A percentile compares a stretch with the other conserved stretches of the same genome.
Conservation (phyloP, 2,113 vertebrate species). For the Mionectes macconnelli region DNA sequence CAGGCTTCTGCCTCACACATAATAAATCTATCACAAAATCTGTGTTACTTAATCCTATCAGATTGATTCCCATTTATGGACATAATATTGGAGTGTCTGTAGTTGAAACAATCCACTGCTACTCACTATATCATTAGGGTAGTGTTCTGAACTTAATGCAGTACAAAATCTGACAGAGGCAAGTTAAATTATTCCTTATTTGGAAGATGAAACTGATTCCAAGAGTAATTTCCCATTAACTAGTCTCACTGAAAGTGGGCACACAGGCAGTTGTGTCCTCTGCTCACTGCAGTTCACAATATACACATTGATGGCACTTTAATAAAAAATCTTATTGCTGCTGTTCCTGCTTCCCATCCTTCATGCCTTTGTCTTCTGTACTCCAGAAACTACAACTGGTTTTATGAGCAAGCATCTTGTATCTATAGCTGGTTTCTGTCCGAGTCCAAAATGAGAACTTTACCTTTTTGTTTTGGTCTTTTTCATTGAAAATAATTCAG, state of each 20-base stretch:
- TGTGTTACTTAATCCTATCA: neutral
- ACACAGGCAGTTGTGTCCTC: accelerated
- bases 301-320: neutral
- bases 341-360: neutral
- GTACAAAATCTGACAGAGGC: neutral
- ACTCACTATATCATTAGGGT: neutral
- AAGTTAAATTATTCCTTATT: neutral
- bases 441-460: neutral
- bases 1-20: neutral
- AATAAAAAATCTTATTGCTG: neutral
- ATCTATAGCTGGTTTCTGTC: neutral
- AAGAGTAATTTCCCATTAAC: neutral
- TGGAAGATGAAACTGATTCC: neutral
- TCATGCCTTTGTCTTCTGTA: neutral
- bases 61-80: neutral
- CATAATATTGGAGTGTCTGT: neutral
- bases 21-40: neutral
- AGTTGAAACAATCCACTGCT: neutral
- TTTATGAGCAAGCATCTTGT: neutral
- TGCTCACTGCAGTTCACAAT: neutral
- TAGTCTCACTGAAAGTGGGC: neutral
- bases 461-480: neutral
- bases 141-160: neutral
- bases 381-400: neutral
- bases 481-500: neutral